A percentile compares a stretch with the other conserved stretches of the same genome.
Conservation (phyloP, 2,113 vertebrate species). For the Seriola dumerili region DNA sequence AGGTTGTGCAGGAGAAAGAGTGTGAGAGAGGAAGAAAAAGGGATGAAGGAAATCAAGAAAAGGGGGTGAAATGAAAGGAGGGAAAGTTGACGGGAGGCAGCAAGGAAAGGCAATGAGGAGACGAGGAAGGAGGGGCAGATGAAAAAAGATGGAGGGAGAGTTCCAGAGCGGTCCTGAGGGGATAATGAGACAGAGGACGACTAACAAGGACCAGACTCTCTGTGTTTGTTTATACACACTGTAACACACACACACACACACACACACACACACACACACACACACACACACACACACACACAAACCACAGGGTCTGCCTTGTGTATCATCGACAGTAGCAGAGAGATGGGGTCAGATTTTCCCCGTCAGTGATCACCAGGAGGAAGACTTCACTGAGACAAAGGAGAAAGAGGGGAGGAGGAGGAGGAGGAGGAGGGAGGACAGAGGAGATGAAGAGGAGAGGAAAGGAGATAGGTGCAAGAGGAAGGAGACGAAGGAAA, state of each 20-base stretch:
- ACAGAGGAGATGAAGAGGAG: too few species aligned
- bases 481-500: background rate
- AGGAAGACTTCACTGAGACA: conserved; percentile 9
- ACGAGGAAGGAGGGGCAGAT: background rate
- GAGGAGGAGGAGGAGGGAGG: background rate
- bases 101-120: background rate
- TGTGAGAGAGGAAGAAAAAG: background rate
- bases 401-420: background rate
- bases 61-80: background rate
- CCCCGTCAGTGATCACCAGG: conserved; percentile 28
- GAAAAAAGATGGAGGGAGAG: conserved; percentile 1
- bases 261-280: background rate
- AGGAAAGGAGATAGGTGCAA: too few species aligned
- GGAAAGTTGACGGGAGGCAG: background rate
- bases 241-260: background rate
- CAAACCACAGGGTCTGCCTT: conserved; percentile 22
- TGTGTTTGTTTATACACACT: conserved; percentile 10
- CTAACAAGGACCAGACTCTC: conserved; percentile 30
- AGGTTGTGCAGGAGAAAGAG: too few species aligned
- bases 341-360: conserved; percentile 36
- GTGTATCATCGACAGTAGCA: background rate
- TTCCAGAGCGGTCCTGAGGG: background rate
- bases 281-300: conserved; percentile 9
- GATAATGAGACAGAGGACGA: conserved; percentile 20
- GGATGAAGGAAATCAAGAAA: background rate